These are phyloP conservation scores for Phlogophora meticulosa DNA, from an alignment of 2,888 invertebrate species.

Conservation along the genomic window DNA sequence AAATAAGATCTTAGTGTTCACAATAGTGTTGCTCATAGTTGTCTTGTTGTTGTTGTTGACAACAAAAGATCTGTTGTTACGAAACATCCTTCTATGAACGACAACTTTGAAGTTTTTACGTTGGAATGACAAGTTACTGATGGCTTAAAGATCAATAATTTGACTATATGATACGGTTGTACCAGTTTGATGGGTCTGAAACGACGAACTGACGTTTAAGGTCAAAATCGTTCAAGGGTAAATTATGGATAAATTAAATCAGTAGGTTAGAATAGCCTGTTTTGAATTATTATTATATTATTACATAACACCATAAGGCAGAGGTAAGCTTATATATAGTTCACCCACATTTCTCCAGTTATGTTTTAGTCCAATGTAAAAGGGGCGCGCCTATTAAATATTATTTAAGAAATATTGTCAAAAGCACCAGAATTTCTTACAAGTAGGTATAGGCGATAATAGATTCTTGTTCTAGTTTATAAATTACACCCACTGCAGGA, in stretches of 20 bases:
- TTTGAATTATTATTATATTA: neutral
- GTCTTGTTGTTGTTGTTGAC: constrained; percentile 40
- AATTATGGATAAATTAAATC: neutral
- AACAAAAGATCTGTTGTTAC: constrained; percentile 43
- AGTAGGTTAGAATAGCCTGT: neutral
- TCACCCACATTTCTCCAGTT: too few species aligned
- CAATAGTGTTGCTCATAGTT: constrained; percentile 52
- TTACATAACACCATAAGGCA: too few species aligned
- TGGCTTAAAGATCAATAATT: neutral
- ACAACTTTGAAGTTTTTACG: constrained; percentile 40
- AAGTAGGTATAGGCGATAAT: too few species aligned
- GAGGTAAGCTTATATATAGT: too few species aligned
- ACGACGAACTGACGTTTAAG: neutral
- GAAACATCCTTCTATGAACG: constrained; percentile 36
- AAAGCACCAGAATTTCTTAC: too few species aligned
- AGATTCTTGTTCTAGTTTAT: neutral
- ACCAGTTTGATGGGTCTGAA: neutral
- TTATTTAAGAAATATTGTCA: neutral
- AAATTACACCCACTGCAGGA: neutral
- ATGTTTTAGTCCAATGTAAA: too few species aligned
- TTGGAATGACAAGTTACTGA: constrained; percentile 24
- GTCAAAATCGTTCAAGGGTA: neutral
- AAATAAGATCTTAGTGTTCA: constrained; percentile 31
- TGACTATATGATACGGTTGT: neutral
- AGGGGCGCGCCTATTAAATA: too few species aligned